A percentile compares a stretch with the other conserved stretches of the same genome.
Conservation (phyloP, 2,797 vertebrate genomes). For the Chanos chanos region DNA sequence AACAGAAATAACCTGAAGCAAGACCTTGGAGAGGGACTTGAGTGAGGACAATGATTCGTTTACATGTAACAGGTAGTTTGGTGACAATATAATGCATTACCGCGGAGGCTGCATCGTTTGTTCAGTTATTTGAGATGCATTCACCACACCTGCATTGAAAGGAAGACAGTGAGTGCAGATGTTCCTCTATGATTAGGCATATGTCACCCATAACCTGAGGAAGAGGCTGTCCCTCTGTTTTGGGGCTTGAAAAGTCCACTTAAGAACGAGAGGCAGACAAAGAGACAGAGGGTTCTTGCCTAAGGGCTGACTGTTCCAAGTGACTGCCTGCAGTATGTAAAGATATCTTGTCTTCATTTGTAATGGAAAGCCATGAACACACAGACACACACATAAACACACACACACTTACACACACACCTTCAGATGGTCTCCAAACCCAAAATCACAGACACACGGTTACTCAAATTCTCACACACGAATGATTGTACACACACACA, state of each 20-base stretch:
- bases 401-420: too few species aligned
- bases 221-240: slow-evolving; percentile 46
- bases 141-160: slow-evolving; percentile 46
- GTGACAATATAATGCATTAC: slow-evolving; percentile 36
- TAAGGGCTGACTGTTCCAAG: slow-evolving; percentile 49
- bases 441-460: slow-evolving; percentile 32
- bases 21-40: slow-evolving; percentile 6
- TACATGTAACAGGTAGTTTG: slow-evolving; percentile 36
- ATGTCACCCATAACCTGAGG: slow-evolving; percentile 54
- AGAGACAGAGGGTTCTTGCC: slow-evolving; percentile 47
- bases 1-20: neutral
- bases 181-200: slow-evolving; percentile 55
- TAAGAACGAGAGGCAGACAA: slow-evolving; percentile 51
- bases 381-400: too few species aligned
- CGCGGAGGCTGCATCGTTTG: slow-evolving; percentile 32
- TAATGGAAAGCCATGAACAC: slow-evolving; percentile 54
- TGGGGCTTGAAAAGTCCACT: slow-evolving; percentile 48
- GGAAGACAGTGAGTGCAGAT: slow-evolving; percentile 48
- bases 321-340: slow-evolving; percentile 56
- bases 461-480: neutral
- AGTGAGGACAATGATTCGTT: slow-evolving; percentile 33
- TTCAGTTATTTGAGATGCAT: slow-evolving; percentile 48
- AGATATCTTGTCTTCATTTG: slow-evolving; percentile 64
- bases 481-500: slow-evolving; percentile 16
- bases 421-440: slow-evolving; percentile 35